Evolutionary conservation across 2,113 vertebrate species (phyloP), one percentile per base, ranked within the genome.

Genomic region (Odocoileus hemionus): DNA sequence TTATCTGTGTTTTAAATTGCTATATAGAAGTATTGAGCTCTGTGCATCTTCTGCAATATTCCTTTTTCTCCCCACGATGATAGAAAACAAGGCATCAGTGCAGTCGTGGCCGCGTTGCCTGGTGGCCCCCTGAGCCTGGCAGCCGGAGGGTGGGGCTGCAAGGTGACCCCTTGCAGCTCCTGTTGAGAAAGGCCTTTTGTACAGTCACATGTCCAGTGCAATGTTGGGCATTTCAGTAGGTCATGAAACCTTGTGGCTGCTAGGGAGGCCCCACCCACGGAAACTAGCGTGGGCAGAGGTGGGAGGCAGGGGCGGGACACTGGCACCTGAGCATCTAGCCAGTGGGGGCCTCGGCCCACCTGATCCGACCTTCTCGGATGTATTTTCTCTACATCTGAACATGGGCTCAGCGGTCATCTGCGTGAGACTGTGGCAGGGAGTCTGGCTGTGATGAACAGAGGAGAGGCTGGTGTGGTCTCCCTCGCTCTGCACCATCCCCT

Each of bases 271-370:
- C 16, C 1, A 7, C 5, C n/a, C 47, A 5, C 0, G 1, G 80
- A 70, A 36, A 74, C 11, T 1, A 25, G 10, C 1, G 0, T 50
- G 11, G 1, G 52, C 16, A 4, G 43, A 21, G 39, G 28, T 0
- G 0, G 25, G 60, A 4, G 36, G 17, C 0, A 0, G 55, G n/a
- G 23, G 25, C 1, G 21, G 85, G 26, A 33, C 3, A 0, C 0
- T 0, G n/a, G 39, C n/a, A 25, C 64, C 14, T 23, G 55, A 26
- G 13, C 4, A 0, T 33, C 1, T 1, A n/a, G 79, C 7, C 1
- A 0, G 6, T 9, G 39, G 10, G 8, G 50, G 28, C 45, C 86
- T 43, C 7, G 1, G 95, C 1, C 2, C 4, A 12, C 16, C 10
- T 2, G 7, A 26, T 13, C 33, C 1, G 1, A 3, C 43, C 84